Evolutionary conservation across 2,797 vertebrate species (phyloP).

Genomic region (Molossus alvarezi): DNA sequence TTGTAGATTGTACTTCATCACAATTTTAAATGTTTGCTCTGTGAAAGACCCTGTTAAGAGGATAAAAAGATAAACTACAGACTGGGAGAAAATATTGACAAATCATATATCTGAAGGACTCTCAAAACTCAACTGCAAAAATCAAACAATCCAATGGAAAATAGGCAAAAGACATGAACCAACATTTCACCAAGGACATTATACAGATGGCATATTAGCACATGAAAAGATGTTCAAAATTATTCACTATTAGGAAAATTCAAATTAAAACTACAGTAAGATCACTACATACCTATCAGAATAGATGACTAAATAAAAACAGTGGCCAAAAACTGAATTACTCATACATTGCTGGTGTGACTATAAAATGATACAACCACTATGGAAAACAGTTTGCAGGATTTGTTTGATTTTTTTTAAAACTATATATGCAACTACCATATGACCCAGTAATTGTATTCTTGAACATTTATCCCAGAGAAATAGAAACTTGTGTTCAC

Average conservation of each 20-base stretch:
- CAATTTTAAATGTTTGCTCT: constrained; percentile 8
- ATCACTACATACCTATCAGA: neutral
- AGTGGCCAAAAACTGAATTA: neutral
- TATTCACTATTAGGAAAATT: constrained; percentile 13
- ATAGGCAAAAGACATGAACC: constrained; percentile 12
- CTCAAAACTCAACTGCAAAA: constrained; percentile 49
- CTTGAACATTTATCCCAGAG: neutral
- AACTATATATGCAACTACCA: neutral
- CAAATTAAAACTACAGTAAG: constrained; percentile 21
- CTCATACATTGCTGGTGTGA: neutral
- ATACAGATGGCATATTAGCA: neutral
- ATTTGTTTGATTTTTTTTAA: neutral
- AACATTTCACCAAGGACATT: constrained; percentile 24
- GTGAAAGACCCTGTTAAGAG: neutral
- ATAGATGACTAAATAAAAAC: neutral
- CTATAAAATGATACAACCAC: neutral
- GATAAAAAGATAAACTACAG: neutral
- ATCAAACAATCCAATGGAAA: constrained; percentile 44
- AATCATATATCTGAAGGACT: constrained; percentile 46
- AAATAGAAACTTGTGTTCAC: neutral
- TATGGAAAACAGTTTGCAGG: neutral
- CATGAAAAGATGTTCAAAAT: constrained; percentile 1
- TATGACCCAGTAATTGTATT: neutral
- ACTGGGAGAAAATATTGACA: constrained; percentile 40
- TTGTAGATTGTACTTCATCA: neutral